phyloP scores from a whole-genome alignment of 2,888 invertebrate genomes.

The Tipula helvola region DNA sequence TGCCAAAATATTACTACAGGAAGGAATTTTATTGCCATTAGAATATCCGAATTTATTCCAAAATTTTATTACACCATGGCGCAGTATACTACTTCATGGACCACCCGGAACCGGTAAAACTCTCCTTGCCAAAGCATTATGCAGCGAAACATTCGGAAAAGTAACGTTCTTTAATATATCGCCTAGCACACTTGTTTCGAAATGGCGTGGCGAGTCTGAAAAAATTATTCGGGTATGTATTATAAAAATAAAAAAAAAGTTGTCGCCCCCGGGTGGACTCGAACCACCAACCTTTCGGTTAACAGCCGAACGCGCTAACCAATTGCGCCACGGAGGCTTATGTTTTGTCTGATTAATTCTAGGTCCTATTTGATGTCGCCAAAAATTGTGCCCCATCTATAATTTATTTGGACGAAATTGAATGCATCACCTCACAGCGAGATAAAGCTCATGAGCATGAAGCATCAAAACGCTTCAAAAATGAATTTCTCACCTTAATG shows the following conservation, averaged over 20 bases:
- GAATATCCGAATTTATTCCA: slow-evolving; percentile 60
- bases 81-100: slow-evolving; percentile 53
- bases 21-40: slow-evolving; percentile 72
- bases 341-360: neutral
- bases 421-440: slow-evolving; percentile 61
- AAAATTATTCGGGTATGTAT: slow-evolving; percentile 68
- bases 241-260: neutral
- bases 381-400: slow-evolving; percentile 74
- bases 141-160: slow-evolving; percentile 54
- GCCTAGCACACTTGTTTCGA: slow-evolving; percentile 80
- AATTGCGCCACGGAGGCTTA: slow-evolving; percentile 12
- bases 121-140: slow-evolving; percentile 75
- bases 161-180: slow-evolving; percentile 84
- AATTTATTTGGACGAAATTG: slow-evolving; percentile 88
- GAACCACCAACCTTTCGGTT: slow-evolving; percentile 13
- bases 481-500: slow-evolving; percentile 75
- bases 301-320: slow-evolving; percentile 13
- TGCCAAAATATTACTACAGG: slow-evolving; percentile 67
- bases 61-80: slow-evolving; percentile 67
- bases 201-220: slow-evolving; percentile 94
- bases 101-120: slow-evolving; percentile 75
- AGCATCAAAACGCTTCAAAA: slow-evolving; percentile 75
- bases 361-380: slow-evolving; percentile 82
- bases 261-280: slow-evolving; percentile 12
- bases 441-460: slow-evolving; percentile 63